A percentile compares a stretch with the other conserved stretches of the same genome.
Conservation (phyloP, 2,113 vertebrate genomes). For the Eurystomus gularis region DNA sequence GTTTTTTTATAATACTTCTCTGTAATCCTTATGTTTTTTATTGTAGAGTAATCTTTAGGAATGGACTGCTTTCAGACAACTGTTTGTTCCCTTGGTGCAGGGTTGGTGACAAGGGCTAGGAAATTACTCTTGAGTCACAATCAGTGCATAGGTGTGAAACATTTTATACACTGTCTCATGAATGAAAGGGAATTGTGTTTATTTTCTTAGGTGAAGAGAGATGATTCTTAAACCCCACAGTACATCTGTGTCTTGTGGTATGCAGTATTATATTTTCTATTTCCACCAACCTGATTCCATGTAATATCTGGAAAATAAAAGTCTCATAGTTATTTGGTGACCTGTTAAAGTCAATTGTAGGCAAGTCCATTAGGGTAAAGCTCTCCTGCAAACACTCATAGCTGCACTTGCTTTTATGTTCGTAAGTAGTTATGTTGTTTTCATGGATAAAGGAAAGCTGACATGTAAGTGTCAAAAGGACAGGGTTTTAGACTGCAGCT, state of each 20-base stretch:
- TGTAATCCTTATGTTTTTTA: background rate
- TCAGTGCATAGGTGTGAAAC: background rate
- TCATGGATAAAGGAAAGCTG: background rate
- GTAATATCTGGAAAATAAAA: background rate
- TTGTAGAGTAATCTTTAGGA: background rate
- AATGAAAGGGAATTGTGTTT: background rate
- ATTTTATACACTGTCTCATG: background rate
- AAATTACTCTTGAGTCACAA: background rate
- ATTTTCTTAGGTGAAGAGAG: background rate
- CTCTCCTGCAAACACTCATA: background rate
- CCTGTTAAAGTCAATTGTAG: background rate
- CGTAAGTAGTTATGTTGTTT: background rate
- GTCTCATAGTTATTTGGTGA: background rate
- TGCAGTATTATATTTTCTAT: background rate
- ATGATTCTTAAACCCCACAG: background rate
- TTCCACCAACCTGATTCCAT: background rate
- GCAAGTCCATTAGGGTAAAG: background rate
- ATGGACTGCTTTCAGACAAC: background rate
- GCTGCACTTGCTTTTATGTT: background rate
- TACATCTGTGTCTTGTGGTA: fast-evolving
- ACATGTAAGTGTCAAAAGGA: background rate
- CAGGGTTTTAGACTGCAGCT: background rate
- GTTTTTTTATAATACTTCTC: background rate
- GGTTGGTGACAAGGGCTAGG: background rate
- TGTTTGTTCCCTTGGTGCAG: background rate